These are phyloP conservation scores for Drosophila multiciliata DNA, from an alignment of 2,888 invertebrate genomes.

Conservation along the genomic window DNA sequence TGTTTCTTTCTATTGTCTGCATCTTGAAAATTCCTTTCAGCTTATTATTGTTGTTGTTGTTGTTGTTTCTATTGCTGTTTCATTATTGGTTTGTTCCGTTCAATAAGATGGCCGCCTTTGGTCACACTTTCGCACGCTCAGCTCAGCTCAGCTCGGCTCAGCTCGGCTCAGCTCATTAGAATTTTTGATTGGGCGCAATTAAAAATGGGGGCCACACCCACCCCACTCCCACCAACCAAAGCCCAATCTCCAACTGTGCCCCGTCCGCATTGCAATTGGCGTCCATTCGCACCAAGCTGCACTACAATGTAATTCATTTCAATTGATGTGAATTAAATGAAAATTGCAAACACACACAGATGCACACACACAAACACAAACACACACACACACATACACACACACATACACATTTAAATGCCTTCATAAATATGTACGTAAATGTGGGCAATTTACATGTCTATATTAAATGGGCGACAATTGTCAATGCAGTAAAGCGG, in stretches of 20 bases:
- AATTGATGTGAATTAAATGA: conserved; percentile 82
- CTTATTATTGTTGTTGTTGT: not conserved
- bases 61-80: not conserved
- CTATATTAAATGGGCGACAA: conserved; percentile 64
- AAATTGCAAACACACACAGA: conserved; percentile 38
- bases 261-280: conserved; percentile 18
- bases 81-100: conserved; percentile 11
- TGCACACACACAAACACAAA: conserved; percentile 2
- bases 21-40: conserved; percentile 18
- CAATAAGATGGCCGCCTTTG: conserved; percentile 34
- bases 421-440: conserved; percentile 47
- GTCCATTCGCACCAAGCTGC: conserved; percentile 35
- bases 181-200: conserved; percentile 73
- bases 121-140: conserved; percentile 73
- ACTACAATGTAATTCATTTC: conserved; percentile 74
- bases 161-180: conserved; percentile 61
- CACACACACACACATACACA: conserved; percentile 14
- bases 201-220: conserved; percentile 48
- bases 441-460: conserved; percentile 65
- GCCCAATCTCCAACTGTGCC: conserved; percentile 18
- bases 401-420: conserved; percentile 16
- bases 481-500: conserved; percentile 40
- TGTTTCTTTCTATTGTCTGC: conserved; percentile 9
- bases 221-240: not conserved
- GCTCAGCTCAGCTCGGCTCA: not conserved